Percentiles rank a stretch among this genome's conserved stretches.
These are phyloP conservation scores for Tenthredo amoena DNA, from an alignment of 2,888 invertebrate species.

Conservation along the genomic window DNA sequence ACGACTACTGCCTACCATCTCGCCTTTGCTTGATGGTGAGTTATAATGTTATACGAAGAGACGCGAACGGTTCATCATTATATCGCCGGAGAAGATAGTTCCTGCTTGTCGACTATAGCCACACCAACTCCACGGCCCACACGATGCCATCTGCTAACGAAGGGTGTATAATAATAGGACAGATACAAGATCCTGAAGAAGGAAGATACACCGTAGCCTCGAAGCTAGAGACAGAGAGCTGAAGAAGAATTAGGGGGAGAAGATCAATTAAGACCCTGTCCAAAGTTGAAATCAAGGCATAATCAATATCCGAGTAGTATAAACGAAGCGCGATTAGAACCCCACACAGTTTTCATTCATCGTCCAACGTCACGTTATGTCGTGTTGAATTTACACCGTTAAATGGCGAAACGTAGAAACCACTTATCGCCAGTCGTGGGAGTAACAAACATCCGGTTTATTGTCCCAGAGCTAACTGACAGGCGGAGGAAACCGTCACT, in stretches of 20 bases:
- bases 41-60: slow-evolving; percentile 21
- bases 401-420: slow-evolving; percentile 14
- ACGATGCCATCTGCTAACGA: slow-evolving; percentile 25
- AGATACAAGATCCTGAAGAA: neutral
- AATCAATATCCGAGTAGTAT: neutral
- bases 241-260: neutral
- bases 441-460: slow-evolving; percentile 32
- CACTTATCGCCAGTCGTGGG: slow-evolving; percentile 23
- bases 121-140: neutral
- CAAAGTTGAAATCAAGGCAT: neutral
- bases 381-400: neutral
- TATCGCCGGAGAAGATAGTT: slow-evolving; percentile 19
- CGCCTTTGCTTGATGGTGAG: neutral
- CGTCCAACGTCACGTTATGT: neutral
- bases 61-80: slow-evolving; percentile 39
- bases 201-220: neutral
- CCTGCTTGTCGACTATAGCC: neutral
- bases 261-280: slow-evolving; percentile 5
- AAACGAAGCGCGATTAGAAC: neutral
- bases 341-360: neutral
- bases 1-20: neutral
- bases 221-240: neutral
- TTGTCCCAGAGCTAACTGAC: slow-evolving; percentile 19
- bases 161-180: slow-evolving; percentile 11
- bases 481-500: neutral